Conservation (phyloP, 2,113 vertebrate species). For the Maccullochella peelii region DNA sequence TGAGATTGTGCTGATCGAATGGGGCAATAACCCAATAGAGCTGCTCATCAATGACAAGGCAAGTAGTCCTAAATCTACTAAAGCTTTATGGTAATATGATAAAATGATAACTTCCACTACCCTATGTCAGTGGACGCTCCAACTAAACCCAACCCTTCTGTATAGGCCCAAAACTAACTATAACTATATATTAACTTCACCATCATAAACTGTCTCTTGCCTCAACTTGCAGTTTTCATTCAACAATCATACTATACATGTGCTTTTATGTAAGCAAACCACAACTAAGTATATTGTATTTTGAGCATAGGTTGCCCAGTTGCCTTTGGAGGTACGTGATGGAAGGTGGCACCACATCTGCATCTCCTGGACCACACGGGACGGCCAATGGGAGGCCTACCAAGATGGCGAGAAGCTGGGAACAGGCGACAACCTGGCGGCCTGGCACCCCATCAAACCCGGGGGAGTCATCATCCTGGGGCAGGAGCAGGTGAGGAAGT, state of each 20-base stretch:
- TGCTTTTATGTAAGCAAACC: neutral
- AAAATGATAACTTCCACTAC: neutral
- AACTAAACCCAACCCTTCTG: neutral
- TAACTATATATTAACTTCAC: neutral
- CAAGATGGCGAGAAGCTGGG: conserved; percentile 94
- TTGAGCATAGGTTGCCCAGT: conserved; percentile 89
- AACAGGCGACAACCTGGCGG: conserved; percentile 94
- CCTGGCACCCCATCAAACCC: conserved; percentile 98
- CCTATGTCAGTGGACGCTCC: too few relatives aligned
- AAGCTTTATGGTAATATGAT: neutral
- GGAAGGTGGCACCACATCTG: conserved; percentile 98
- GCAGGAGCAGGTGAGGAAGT: conserved; percentile 94
- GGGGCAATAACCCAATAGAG: conserved; percentile 99
- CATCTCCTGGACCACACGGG: conserved; percentile 95
- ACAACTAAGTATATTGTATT: neutral
- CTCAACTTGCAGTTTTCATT: neutral
- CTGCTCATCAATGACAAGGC: conserved; percentile 98
- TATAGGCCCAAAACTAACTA: too few relatives aligned
- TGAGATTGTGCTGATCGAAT: conserved; percentile 98
- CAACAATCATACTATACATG: neutral
- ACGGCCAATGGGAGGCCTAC: conserved; percentile 97
- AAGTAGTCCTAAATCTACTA: conserved; percentile 51
- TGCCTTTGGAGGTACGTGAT: conserved; percentile 93
- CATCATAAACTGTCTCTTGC: neutral
- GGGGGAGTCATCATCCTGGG: conserved; percentile 96